phyloP scores from a whole-genome alignment of 2,888 invertebrate genomes.

The Ennomos quercinarius region DNA sequence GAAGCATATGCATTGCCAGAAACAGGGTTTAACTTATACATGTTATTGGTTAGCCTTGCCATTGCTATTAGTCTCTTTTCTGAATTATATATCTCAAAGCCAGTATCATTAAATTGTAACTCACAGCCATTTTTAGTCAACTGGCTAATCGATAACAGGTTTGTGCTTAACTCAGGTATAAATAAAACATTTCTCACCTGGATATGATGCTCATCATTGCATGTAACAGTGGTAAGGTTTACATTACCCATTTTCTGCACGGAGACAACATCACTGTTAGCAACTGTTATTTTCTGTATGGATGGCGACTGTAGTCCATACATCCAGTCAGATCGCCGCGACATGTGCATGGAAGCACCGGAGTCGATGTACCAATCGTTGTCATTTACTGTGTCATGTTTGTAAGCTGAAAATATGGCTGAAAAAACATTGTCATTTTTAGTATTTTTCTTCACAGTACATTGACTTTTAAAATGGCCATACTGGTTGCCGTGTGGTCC shows the following conservation, averaged over 20 bases:
- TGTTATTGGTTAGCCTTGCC: constrained; percentile 3
- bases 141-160: constrained; percentile 41
- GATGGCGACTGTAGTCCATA: neutral
- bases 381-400: neutral
- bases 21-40: constrained; percentile 20
- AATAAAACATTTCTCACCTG: constrained; percentile 40
- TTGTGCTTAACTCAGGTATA: constrained; percentile 39
- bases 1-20: neutral
- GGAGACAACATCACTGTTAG: neutral
- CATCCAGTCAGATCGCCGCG: neutral
- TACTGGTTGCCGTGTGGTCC: too few relatives aligned
- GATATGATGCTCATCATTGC: neutral
- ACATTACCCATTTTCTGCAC: neutral
- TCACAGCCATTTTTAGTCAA: constrained; percentile 15
- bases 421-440: neutral
- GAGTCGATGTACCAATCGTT: constrained; percentile 2
- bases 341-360: constrained; percentile 1
- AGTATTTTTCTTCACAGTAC: neutral
- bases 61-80: too few relatives aligned
- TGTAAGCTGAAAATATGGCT: neutral
- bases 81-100: neutral
- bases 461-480: constrained; percentile 11
- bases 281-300: neutral
- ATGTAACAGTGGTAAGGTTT: neutral
- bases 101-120: neutral